Conservation (phyloP, 2,113 vertebrate species). For the Triplophysa rosa region DNA sequence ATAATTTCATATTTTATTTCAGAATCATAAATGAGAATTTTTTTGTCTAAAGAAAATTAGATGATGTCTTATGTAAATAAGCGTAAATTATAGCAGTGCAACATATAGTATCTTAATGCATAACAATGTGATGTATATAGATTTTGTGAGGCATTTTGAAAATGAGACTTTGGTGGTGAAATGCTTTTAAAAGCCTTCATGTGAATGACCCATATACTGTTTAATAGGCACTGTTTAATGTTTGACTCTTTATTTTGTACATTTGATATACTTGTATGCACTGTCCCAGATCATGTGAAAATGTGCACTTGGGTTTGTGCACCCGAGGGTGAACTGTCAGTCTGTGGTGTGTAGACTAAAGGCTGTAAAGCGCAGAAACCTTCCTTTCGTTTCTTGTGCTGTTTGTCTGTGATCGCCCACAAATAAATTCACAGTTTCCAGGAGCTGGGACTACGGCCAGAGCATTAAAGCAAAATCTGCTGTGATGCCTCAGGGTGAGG, state of each 20-base stretch:
- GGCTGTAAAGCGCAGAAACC: background rate
- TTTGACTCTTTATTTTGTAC: background rate
- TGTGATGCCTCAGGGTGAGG: background rate
- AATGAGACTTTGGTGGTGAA: too few relatives aligned
- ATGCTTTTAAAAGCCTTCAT: too few relatives aligned
- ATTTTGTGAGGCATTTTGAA: too few relatives aligned
- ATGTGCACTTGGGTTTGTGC: slow-evolving; percentile 38
- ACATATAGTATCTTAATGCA: too few relatives aligned
- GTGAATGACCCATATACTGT: too few relatives aligned
- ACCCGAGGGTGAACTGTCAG: slow-evolving; percentile 11
- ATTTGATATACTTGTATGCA: background rate
- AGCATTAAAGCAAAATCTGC: background rate
- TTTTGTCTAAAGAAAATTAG: too few relatives aligned
- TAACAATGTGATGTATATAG: too few relatives aligned
- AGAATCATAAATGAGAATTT: too few relatives aligned
- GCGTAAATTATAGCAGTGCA: too few relatives aligned
- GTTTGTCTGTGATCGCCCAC: slow-evolving; percentile 7
- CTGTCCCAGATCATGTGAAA: slow-evolving; percentile 19
- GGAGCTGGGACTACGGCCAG: background rate
- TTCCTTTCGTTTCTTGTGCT: background rate
- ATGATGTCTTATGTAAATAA: too few relatives aligned
- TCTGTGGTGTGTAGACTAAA: background rate
- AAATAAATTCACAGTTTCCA: background rate
- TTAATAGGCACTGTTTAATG: background rate
- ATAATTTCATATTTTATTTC: too few relatives aligned